Evolutionary conservation across 2,113 vertebrate genomes (phyloP).

Genomic region (Emydocephalus ijimae): DNA sequence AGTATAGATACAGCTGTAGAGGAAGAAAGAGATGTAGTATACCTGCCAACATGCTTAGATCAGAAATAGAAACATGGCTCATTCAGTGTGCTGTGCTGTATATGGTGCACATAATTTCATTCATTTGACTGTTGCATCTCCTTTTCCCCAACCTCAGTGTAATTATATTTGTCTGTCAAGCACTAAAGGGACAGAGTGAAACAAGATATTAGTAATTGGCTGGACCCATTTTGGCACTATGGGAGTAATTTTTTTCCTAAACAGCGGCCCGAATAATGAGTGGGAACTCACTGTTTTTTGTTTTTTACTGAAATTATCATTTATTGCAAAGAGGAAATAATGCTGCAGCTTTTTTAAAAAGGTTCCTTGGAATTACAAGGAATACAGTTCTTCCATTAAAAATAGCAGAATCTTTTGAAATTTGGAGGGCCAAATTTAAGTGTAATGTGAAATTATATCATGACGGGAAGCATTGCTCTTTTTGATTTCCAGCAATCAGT

Average conservation of each 20-base stretch:
- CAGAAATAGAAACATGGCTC: neutral
- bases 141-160: neutral
- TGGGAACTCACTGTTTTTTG: neutral
- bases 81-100: neutral
- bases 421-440: too few species aligned
- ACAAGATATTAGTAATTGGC: neutral
- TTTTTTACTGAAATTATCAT: neutral
- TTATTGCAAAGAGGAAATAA: neutral
- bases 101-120: neutral
- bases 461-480: neutral
- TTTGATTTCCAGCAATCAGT: neutral
- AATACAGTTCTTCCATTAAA: neutral
- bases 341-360: neutral
- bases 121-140: neutral
- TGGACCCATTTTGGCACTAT: neutral
- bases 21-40: slow-evolving; percentile 44
- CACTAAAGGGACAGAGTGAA: neutral
- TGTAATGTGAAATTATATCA: neutral
- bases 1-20: neutral
- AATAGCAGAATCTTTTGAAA: neutral
- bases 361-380: neutral
- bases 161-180: neutral
- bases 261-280: neutral
- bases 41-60: slow-evolving; percentile 70
- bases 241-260: neutral